These are phyloP conservation scores for Ictidomys tridecemlineatus DNA, from an alignment of 2,113 vertebrate species.

Conservation along the genomic window DNA sequence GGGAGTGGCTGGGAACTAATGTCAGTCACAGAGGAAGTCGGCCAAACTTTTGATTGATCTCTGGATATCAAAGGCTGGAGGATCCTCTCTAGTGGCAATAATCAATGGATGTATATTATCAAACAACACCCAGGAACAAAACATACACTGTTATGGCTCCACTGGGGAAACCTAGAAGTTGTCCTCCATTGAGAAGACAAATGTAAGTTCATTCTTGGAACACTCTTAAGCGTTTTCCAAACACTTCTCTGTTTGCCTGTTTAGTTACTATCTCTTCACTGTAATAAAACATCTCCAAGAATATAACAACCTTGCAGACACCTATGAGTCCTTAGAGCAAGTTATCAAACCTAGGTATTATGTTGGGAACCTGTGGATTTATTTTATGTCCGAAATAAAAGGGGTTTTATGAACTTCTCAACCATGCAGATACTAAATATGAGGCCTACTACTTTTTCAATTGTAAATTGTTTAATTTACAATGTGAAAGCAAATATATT, in stretches of 20 bases:
- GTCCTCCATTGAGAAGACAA: neutral
- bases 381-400: neutral
- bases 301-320: neutral
- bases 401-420: neutral
- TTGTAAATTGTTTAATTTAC: neutral
- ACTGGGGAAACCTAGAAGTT: neutral
- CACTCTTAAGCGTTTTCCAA: rapidly evolving
- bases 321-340: neutral
- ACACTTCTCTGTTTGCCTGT: too few species aligned
- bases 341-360: neutral
- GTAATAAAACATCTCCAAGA: neutral
- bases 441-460: neutral
- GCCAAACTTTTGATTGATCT: neutral
- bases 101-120: too few species aligned
- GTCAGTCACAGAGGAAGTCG: neutral
- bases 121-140: neutral
- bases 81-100: neutral
- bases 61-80: neutral
- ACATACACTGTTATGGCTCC: neutral
- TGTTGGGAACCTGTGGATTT: neutral
- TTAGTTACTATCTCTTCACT: neutral
- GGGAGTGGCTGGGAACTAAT: neutral
- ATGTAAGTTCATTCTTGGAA: neutral
- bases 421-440: neutral
- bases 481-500: neutral